phyloP scores from a whole-genome alignment of 2,113 vertebrate genomes.

The Otus sunia region DNA sequence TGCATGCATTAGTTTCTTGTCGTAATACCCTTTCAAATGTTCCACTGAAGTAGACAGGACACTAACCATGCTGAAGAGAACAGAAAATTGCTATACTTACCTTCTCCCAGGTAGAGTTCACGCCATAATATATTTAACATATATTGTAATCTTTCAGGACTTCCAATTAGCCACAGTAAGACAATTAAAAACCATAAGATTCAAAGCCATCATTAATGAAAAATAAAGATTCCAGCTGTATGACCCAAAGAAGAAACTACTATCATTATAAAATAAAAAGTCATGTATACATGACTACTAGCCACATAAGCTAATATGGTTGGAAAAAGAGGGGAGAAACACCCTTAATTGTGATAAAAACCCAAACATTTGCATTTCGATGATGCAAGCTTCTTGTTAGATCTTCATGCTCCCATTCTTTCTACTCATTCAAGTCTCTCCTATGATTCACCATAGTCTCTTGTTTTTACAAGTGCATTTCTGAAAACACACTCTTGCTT shows the following conservation, averaged over 20 bases:
- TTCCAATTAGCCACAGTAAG: neutral
- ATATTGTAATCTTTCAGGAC: neutral
- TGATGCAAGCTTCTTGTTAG: neutral
- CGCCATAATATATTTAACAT: neutral
- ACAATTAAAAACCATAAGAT: neutral
- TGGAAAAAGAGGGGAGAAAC: neutral
- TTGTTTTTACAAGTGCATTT: neutral
- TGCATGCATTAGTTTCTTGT: neutral
- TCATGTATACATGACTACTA: neutral
- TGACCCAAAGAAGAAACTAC: neutral
- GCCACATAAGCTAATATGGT: neutral
- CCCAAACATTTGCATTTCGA: neutral
- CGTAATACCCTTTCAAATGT: neutral
- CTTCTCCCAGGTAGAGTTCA: neutral
- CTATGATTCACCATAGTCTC: neutral
- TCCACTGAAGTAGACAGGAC: neutral
- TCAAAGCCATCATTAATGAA: neutral
- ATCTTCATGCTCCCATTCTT: neutral
- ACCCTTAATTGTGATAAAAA: neutral
- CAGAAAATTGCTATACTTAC: neutral
- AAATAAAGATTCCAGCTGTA: neutral
- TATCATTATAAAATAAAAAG: neutral
- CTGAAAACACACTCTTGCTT: neutral
- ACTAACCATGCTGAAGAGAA: neutral
- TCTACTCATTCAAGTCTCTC: neutral